Conservation (phyloP, 1,140 invertebrate species). For the Sarcophaga peregrina region DNA sequence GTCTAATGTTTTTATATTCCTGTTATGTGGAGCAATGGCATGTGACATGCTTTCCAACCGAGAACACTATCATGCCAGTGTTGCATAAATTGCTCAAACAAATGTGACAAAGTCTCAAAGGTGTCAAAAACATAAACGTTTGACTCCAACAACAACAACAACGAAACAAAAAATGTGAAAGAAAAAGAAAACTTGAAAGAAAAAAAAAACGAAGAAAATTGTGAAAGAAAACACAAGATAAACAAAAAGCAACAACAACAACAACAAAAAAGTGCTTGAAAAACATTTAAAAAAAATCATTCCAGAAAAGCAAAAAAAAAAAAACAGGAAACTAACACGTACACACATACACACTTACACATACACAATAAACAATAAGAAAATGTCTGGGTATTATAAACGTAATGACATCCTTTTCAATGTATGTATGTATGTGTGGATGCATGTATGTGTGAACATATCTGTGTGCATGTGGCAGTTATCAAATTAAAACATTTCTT, state of each 20-base stretch:
- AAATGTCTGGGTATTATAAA: no score
- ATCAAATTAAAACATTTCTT: no score
- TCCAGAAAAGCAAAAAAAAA: background rate
- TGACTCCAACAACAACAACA: background rate
- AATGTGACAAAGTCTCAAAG: slow-evolving; percentile 19
- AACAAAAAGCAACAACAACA: background rate
- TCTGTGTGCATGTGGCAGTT: no score
- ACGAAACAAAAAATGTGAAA: background rate
- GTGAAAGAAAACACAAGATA: background rate
- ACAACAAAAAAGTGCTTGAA: background rate
- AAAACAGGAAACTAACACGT: background rate
- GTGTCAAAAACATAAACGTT: slow-evolving; percentile 27
- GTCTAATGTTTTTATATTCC: no score
- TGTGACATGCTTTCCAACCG: background rate
- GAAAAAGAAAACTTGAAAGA: background rate
- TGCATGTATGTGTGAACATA: no score
- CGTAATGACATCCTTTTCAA: no score
- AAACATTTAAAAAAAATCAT: background rate
- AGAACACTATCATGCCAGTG: background rate
- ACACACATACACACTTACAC: background rate
- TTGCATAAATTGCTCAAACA: slow-evolving; percentile 1
- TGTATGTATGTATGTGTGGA: no score
- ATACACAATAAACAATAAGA: no score
- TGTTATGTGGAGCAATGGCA: background rate
- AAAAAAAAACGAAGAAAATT: slow-evolving; percentile 13